Conservation (phyloP, 2,888 invertebrate genomes). For the Oligia strigilis region DNA sequence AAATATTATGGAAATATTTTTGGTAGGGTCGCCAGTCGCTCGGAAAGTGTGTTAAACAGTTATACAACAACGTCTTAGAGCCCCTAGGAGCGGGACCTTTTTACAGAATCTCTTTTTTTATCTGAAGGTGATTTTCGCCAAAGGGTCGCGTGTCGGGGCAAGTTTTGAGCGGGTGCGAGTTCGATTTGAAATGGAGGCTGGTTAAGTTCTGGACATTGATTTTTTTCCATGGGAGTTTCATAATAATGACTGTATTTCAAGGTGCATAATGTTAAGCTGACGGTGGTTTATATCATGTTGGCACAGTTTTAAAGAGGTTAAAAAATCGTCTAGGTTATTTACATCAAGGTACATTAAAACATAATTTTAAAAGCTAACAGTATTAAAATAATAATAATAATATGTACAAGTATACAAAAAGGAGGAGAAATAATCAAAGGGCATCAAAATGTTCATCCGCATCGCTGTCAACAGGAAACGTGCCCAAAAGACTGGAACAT, state of each 20-base stretch:
- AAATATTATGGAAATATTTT: conserved; percentile 70
- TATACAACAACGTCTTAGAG: conserved; percentile 67
- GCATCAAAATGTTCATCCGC: too few relatives aligned
- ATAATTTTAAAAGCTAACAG: too few relatives aligned
- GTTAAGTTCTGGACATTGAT: conserved; percentile 9
- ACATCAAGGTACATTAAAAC: too few relatives aligned
- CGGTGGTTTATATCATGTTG: background rate
- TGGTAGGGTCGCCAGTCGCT: conserved; percentile 54
- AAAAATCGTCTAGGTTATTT: too few relatives aligned
- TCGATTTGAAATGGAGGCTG: conserved; percentile 17
- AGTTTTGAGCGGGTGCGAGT: conserved; percentile 45
- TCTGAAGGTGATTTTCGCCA: conserved; percentile 71
- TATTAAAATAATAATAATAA: too few relatives aligned
- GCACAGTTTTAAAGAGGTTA: too few relatives aligned
- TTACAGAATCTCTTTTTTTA: conserved; percentile 66
- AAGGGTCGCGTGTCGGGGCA: conserved; percentile 56
- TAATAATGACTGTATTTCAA: background rate
- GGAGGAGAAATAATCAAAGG: too few relatives aligned
- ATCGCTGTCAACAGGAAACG: too few relatives aligned
- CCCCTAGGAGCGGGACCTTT: conserved; percentile 61
- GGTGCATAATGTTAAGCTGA: background rate
- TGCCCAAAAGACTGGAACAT: too few relatives aligned
- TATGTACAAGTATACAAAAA: too few relatives aligned
- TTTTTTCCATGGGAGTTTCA: background rate
- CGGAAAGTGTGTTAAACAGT: conserved; percentile 66